Conservation (phyloP, 64 coral and sea anemone species). For the Montipora capricornis region DNA sequence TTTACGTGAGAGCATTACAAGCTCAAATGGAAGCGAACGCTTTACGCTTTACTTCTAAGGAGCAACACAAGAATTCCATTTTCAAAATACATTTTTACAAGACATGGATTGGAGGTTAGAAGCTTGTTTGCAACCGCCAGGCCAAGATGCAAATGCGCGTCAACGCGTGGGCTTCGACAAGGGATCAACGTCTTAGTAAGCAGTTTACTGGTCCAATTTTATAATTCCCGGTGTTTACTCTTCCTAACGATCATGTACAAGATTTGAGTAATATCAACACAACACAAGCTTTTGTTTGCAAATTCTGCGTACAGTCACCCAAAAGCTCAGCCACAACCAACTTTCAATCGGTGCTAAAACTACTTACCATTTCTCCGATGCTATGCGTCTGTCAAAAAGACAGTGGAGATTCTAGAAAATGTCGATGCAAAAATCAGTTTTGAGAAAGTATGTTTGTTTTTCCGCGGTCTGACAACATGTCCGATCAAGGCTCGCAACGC, state of each 20-base stretch:
- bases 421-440: neutral
- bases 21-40: too few species aligned
- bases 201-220: slow-evolving; percentile 53
- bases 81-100: neutral
- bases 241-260: slow-evolving; percentile 28
- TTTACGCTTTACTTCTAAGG: slow-evolving; percentile 13
- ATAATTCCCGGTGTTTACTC: slow-evolving; percentile 60
- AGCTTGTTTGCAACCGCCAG: neutral
- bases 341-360: neutral
- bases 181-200: slow-evolving; percentile 35
- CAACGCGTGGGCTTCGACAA: neutral
- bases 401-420: neutral
- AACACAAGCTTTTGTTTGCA: slow-evolving; percentile 44
- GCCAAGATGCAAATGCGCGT: neutral
- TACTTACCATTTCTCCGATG: slow-evolving; percentile 43
- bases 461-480: slow-evolving; percentile 25
- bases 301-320: neutral
- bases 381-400: neutral
- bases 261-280: slow-evolving; percentile 21
- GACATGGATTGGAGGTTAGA: neutral
- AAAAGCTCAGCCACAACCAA: neutral
- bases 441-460: slow-evolving; percentile 42
- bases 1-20: too few species aligned
- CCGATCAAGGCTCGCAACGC: neutral
- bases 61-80: slow-evolving; percentile 57